Evolutionary conservation across 1,140 invertebrate species (phyloP), one percentile per base, ranked within the genome.

Genomic region (Drosophila rhopaloa): DNA sequence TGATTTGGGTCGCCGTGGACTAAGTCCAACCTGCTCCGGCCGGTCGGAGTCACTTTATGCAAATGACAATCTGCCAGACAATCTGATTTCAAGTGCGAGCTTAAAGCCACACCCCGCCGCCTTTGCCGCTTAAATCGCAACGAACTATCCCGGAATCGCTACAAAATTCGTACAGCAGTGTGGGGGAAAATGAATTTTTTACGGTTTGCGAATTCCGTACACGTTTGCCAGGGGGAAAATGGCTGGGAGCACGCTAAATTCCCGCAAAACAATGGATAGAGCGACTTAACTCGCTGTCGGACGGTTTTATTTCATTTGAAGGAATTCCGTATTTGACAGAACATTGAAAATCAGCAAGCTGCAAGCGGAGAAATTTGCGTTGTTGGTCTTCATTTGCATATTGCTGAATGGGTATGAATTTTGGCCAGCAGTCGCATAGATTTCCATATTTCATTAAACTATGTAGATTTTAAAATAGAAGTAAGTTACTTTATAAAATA

Each of bases 1-100:
- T 83, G 83, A 89, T 80, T 89, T 89, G 63, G 83, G 84, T 79
- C 40, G 19, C 58, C 57, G 27, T 32, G 63, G 70, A 43, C 59
- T 54, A 66, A 48, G 62, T 55, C 41, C 14, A 57, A 57, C 10
- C 8, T 24, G 44, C 6, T 62, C 32, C 46, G 41, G 19, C 37
- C 54, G 50, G 44, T 27, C 38, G 62, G 48, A 48, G 41, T 16
- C 57, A 50, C 46, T 83, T 89, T 88, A 88, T 88, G 84, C 79
- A 89, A 88, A 88, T 88, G 72, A 67, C 70, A 79, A 66, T 54
- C 68, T 51, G 43, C 19, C 60, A 57, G 46, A 19, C 24, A 46
- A 47, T 66, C 62, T 46, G 58, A 37, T 43, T 38, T 60, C 35
- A 48, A 53, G 48, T 48, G 65, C 47, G 47, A 10, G 43, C 73